phyloP scores from a whole-genome alignment of 2,113 vertebrate species.

The Oncorhynchus gorbuscha region DNA sequence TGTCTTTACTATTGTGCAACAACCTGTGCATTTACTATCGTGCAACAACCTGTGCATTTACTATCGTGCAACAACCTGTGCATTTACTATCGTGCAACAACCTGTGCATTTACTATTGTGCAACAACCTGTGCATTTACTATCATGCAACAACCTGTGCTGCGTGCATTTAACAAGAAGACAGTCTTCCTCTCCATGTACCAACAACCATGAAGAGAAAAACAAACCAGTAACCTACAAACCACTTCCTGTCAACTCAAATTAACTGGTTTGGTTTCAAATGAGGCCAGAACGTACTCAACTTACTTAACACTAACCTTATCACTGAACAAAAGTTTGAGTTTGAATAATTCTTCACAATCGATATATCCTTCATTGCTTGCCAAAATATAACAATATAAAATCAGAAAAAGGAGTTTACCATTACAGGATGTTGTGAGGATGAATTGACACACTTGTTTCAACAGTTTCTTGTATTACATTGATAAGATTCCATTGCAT shows the following conservation, averaged over 20 bases:
- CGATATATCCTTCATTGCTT: background rate
- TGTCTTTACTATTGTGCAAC: no score
- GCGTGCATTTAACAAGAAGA: slow-evolving; percentile 6
- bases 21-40: background rate
- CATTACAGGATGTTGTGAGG: background rate
- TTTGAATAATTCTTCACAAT: background rate
- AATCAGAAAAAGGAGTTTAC: background rate
- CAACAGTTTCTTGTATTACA: no score
- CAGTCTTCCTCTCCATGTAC: slow-evolving; percentile 30
- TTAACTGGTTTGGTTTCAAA: slow-evolving; percentile 53
- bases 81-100: background rate
- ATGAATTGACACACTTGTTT: background rate
- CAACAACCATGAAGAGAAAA: slow-evolving; percentile 49
- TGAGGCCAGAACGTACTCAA: slow-evolving; percentile 43
- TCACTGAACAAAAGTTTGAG: background rate
- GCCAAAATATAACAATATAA: background rate
- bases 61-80: background rate
- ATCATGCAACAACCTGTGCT: background rate
- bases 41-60: background rate
- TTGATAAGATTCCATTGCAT: no score
- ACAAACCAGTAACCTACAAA: slow-evolving; percentile 60
- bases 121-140: background rate
- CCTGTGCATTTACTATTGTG: background rate
- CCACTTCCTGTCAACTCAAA: slow-evolving; percentile 67
- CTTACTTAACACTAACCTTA: background rate